Base-by-base conservation (phyloP, 1,140 invertebrate species). In the Drosophila grimshawi region DNA sequence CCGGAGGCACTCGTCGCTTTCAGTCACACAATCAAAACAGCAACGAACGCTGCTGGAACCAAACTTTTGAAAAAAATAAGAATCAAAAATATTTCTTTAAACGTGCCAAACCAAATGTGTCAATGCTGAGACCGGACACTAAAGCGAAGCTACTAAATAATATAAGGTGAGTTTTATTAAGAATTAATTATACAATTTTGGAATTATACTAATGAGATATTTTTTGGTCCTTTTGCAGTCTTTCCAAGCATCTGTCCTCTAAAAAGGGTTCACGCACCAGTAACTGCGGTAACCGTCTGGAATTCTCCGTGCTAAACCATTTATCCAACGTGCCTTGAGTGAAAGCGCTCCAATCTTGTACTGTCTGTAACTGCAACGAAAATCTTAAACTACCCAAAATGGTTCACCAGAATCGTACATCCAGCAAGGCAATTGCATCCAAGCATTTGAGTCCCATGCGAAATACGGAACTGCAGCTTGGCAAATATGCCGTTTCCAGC, bases 101-200 rank as follows among this genome's bases (percentile, higher is more conserved):
- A 68, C 37, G 83, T 83, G 39, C 4, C 66, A 33, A 67, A 81
- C 55, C 71, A 76, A 74, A 86, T 92, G 91, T 92, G 91, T 92
- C 91, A 92, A 92, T 92, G 91, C 90, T 75, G 86, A 90, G 89
- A 90, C 91, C 91, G 75, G 91, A 92, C 73, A 90, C 90, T 56
- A 92, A 92, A 83, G 81, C 86, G 39, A 92, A 92, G 62, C 71
- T 92, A 52, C 63, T 92, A 51, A 73, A 85, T 82, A 92, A 92
- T 81, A 70, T 92, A 77, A 92, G 91, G 91, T 92, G n/a, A 83
- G 78, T 62, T 4, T 5, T 2, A 35, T 4, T 4, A 46, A 10
- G 0, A 4, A 37, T 19, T 0, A 60, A 43, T 41, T 0, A 4
- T 45, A 46, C 2, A 11, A 68, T 8, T 11, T 60, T 35, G 27